Base-by-base conservation (phyloP, 2,113 vertebrate genomes). In the Rhodinocichla rosea region DNA sequence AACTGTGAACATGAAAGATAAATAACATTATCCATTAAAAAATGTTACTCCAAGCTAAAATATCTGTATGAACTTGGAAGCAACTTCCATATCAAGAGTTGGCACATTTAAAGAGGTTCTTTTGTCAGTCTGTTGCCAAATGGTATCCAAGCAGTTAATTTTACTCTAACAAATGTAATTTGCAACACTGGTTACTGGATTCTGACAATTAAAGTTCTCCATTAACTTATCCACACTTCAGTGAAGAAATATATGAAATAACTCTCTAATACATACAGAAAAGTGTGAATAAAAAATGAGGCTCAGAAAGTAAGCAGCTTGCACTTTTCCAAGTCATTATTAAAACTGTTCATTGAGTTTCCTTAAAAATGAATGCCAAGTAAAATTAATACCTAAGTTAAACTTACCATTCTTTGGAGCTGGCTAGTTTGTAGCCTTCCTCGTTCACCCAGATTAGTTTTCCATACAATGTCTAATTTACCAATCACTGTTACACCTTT, bases 391-490 rank as follows among this genome's bases (percentile, higher is more conserved):
- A 24, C 8, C 32, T 22, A 33, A 70, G 15, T 84, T 83, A 59
- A 88, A 95, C 97, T 89, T 96, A 99, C 99, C 99, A 99, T 99
- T 98, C 99, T 98, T 87, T 99, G 99, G 18, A 99, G 99, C 91
- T 99, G 99, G 87, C 99, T 99, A 87, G 99, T 99, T 97, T 99
- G 99, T 65, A 99, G 96, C 90, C 99, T 98, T 92, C 99, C 99
- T 75, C 98, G 98, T 98, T 99, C 99, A 70, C 99, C 99, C 40
- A 99, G 97, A 57, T 99, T 99, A 80, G 99, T 99, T 97, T 99
- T 99, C 99, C 99, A 99, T 12, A 99, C 99, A 39, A 99, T 99
- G 96, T 99, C 99, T n/a, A 99, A 94, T 94, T 99, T 99, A 45
- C 99, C 99, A 26, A 99, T 99, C 42, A 99, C 99, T 3, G 99